A percentile compares a stretch with the other conserved stretches of the same genome.
Evolutionary conservation across 2,113 vertebrate species (phyloP).

Genomic region (Crypturellus undulatus): DNA sequence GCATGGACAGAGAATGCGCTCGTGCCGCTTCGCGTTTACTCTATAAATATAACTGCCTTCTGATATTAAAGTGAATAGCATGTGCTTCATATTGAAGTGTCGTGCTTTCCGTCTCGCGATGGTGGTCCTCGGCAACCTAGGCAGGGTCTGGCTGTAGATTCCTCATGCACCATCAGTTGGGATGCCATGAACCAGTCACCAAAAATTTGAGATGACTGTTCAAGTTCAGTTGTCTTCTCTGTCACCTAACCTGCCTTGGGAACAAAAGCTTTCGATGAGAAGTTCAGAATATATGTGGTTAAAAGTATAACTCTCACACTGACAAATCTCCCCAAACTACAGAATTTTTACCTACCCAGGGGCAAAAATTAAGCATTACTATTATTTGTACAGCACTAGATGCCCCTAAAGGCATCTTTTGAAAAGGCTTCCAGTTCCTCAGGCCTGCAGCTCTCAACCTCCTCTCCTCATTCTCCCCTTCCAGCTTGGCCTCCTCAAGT

Average conservation of each 20-base stretch:
- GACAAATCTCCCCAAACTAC: neutral
- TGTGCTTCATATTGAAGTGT: no score
- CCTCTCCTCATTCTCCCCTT: neutral
- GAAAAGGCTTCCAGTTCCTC: neutral
- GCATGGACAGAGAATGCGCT: no score
- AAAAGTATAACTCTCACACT: neutral
- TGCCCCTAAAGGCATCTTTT: neutral
- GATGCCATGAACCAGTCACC: neutral
- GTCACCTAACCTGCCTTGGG: neutral
- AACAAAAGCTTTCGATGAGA: rapidly evolving
- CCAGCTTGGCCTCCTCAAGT: neutral
- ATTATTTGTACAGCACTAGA: neutral
- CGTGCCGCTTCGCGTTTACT: no score
- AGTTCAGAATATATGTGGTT: neutral
- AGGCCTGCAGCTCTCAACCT: neutral
- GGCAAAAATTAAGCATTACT: neutral
- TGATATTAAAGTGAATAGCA: no score
- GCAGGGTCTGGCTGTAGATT: neutral
- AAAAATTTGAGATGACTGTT: neutral
- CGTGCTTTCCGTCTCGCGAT: no score
- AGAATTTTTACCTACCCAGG: neutral
- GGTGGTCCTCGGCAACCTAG: no score
- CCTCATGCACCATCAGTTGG: neutral
- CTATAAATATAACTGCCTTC: no score
- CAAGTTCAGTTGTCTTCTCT: neutral